Evolutionary conservation across 1,140 invertebrate species (phyloP).

Genomic region (Zaprionus ornatus): DNA sequence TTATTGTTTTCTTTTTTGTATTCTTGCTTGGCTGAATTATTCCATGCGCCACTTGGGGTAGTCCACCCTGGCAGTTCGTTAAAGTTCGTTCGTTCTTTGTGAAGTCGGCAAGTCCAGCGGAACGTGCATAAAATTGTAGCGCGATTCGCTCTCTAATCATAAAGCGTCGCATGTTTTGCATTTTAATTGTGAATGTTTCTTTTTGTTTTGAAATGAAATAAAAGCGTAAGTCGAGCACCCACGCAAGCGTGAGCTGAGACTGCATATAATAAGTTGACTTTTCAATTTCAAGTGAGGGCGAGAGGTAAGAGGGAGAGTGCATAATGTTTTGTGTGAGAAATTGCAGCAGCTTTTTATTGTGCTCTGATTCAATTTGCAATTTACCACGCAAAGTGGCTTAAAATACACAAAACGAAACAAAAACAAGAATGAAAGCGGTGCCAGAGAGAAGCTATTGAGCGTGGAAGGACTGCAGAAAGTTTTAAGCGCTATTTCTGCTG

Average conservation of each 20-base stretch:
- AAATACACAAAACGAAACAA: slow-evolving; percentile 1
- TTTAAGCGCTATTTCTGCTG: slow-evolving; percentile 50
- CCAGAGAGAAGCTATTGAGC: slow-evolving; percentile 15
- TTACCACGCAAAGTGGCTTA: background rate
- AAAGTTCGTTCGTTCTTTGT: slow-evolving; percentile 20
- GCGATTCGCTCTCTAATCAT: slow-evolving; percentile 67
- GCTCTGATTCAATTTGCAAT: slow-evolving; percentile 4
- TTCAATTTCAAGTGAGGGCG: background rate
- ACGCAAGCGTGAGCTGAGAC: background rate
- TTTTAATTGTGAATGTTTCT: slow-evolving; percentile 55
- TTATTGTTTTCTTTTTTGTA: slow-evolving; percentile 41
- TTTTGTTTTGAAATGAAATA: background rate
- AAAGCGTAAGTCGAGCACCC: background rate
- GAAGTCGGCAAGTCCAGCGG: slow-evolving; percentile 39
- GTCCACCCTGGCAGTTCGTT: slow-evolving; percentile 24
- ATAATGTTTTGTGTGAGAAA: slow-evolving; percentile 3
- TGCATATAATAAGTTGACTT: background rate
- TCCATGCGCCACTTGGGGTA: slow-evolving; percentile 33
- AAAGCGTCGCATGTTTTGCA: slow-evolving; percentile 57
- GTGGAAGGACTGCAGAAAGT: slow-evolving; percentile 46
- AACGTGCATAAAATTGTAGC: slow-evolving; percentile 72
- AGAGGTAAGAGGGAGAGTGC: background rate
- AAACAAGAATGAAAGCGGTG: background rate
- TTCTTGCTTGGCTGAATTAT: slow-evolving; percentile 37
- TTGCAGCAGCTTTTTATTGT: background rate